Evolutionary conservation across 92 coral and sea anemone genomes (phyloP).

Genomic region (Siderastrea siderea): DNA sequence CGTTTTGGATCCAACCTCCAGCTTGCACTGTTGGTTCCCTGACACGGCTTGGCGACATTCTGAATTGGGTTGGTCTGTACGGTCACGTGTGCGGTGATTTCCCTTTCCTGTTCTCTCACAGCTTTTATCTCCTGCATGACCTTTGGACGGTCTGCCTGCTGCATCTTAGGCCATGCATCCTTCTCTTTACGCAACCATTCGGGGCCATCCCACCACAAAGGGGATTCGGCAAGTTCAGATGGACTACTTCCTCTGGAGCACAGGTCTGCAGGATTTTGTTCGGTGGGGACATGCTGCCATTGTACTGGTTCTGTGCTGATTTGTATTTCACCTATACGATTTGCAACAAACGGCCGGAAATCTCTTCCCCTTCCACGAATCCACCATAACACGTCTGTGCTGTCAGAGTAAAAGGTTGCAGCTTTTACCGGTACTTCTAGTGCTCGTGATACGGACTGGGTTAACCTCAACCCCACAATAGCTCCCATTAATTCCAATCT

Average conservation of each 20-base stretch:
- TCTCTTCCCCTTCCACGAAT: constrained; percentile 67
- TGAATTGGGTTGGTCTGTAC: constrained; percentile 11
- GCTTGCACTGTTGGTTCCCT: not conserved
- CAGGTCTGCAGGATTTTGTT: constrained; percentile 63
- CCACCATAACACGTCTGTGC: constrained; percentile 80
- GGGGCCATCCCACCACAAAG: constrained; percentile 75
- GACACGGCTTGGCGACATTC: not conserved
- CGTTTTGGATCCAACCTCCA: constrained; percentile 69
- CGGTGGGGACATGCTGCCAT: constrained; percentile 76
- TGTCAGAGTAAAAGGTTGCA: constrained; percentile 68
- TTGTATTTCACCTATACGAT: constrained; percentile 73
- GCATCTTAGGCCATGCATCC: constrained; percentile 65
- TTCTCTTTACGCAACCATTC: constrained; percentile 46
- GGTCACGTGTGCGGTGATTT: not conserved
- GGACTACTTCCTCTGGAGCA: constrained; percentile 61
- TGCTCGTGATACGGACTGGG: constrained; percentile 42
- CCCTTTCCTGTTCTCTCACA: constrained; percentile 16
- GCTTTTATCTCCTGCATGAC: constrained; percentile 36
- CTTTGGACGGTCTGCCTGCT: constrained; percentile 35
- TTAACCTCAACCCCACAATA: constrained; percentile 61
- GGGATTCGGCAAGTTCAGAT: constrained; percentile 34
- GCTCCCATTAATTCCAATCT: constrained; percentile 74
- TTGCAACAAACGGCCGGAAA: constrained; percentile 82
- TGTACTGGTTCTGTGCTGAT: constrained; percentile 64
- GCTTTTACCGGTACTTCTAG: constrained; percentile 55